These are phyloP conservation scores for Glaucopsyche alexis DNA, from an alignment of 2,888 invertebrate species.

Conservation along the genomic window DNA sequence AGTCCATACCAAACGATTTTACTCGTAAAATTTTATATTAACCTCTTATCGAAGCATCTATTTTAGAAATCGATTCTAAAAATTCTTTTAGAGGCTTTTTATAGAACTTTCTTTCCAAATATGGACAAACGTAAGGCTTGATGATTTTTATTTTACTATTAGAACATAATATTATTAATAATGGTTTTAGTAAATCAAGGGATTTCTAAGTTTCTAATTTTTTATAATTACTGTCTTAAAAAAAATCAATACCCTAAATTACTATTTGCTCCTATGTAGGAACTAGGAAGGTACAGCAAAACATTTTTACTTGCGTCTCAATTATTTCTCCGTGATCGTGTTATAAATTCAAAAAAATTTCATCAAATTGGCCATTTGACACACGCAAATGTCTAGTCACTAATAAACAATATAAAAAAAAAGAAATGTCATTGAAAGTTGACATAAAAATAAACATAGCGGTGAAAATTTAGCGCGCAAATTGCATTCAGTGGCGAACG, in stretches of 20 bases:
- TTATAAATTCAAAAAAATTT: no score
- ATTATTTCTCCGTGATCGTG: no score
- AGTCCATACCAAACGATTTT: not conserved
- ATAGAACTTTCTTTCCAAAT: not conserved
- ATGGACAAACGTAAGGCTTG: not conserved
- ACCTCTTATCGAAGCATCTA: slow-evolving; percentile 12
- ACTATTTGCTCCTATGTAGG: no score
- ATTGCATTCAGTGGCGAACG: not conserved
- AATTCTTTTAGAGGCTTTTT: not conserved
- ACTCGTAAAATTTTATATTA: slow-evolving; percentile 11
- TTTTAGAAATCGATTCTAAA: slow-evolving; percentile 1
- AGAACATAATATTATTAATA: not conserved
- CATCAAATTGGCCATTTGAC: not conserved
- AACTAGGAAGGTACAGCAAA: no score
- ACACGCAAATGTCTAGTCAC: not conserved
- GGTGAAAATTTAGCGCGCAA: slow-evolving; percentile 15
- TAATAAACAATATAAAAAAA: not conserved
- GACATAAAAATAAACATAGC: not conserved
- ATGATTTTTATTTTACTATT: not conserved
- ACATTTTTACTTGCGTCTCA: no score
- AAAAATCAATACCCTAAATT: no score
- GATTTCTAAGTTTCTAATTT: no score
- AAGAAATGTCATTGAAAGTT: not conserved
- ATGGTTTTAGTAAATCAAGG: no score
- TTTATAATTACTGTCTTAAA: no score